Evolutionary conservation across 2,113 vertebrate genomes (phyloP).

Genomic region (Sminthopsis crassicaudata): DNA sequence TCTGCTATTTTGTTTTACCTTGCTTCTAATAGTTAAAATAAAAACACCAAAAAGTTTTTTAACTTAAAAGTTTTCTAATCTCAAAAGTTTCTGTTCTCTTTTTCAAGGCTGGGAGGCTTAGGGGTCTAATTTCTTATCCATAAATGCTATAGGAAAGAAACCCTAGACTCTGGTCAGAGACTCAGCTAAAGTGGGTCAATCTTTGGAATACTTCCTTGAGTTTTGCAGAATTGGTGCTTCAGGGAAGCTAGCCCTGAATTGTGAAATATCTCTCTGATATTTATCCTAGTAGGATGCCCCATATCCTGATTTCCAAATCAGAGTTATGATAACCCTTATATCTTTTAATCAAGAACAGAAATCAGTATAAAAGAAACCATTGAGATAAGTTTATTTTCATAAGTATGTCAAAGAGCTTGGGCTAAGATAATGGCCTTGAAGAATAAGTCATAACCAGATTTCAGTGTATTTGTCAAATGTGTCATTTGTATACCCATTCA

Average conservation of each 20-base stretch:
- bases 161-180: neutral
- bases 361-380: constrained; percentile 8
- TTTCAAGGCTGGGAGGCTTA: neutral
- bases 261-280: neutral
- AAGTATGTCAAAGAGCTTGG: neutral
- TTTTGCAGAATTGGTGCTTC: neutral
- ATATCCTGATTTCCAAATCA: constrained; percentile 39
- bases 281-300: neutral
- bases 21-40: constrained; percentile 18
- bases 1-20: constrained; percentile 33
- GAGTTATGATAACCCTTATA: constrained; percentile 24
- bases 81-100: neutral
- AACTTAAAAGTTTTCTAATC: constrained; percentile 2
- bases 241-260: neutral
- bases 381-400: neutral
- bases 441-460: neutral
- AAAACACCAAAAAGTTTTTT: constrained; percentile 11
- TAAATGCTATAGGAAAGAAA: neutral
- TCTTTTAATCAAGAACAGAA: constrained; percentile 19
- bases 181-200: neutral
- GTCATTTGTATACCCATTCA: neutral
- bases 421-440: neutral
- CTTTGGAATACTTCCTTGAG: neutral
- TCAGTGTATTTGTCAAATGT: neutral
- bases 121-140: constrained; percentile 5